Evolutionary conservation across 2,888 invertebrate species (phyloP).

Genomic region (Helicoverpa assulta): DNA sequence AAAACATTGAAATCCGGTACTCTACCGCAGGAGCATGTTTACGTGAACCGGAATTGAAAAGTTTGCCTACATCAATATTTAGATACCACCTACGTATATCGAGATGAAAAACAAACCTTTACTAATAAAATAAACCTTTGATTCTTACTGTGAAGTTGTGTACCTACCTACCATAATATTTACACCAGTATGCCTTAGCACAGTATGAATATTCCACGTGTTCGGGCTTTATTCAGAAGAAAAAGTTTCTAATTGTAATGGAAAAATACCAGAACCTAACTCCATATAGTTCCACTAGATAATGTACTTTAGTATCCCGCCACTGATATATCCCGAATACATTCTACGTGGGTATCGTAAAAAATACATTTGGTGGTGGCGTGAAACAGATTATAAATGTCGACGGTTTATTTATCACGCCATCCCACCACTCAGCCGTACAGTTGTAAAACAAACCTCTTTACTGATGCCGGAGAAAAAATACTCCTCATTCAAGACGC

Average conservation of each 20-base stretch:
- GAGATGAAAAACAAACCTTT: conserved; percentile 19
- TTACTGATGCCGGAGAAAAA: conserved; percentile 59
- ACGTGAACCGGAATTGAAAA: conserved; percentile 32
- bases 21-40: not conserved
- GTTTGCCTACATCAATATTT: not conserved
- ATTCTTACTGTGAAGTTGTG: conserved; percentile 29
- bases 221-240: conserved; percentile 5
- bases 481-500: conserved; percentile 44
- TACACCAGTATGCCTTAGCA: not conserved
- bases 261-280: conserved; percentile 29
- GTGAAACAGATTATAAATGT: conserved; percentile 70
- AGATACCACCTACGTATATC: conserved; percentile 8
- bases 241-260: conserved; percentile 16
- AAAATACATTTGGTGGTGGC: conserved; percentile 69
- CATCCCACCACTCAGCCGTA: conserved; percentile 60
- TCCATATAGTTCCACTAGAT: conserved; percentile 35
- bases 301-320: conserved; percentile 31
- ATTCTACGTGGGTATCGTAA: conserved; percentile 58
- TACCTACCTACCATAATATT: conserved; percentile 9
- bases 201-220: conserved; percentile 9
- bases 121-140: conserved; percentile 26
- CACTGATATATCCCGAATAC: conserved; percentile 46
- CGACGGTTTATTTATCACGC: conserved; percentile 67
- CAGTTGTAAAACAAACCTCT: conserved; percentile 70
- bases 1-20: not conserved